Base-by-base conservation (phyloP, 1,140 invertebrate genomes). In the Leptinotarsa texana region DNA sequence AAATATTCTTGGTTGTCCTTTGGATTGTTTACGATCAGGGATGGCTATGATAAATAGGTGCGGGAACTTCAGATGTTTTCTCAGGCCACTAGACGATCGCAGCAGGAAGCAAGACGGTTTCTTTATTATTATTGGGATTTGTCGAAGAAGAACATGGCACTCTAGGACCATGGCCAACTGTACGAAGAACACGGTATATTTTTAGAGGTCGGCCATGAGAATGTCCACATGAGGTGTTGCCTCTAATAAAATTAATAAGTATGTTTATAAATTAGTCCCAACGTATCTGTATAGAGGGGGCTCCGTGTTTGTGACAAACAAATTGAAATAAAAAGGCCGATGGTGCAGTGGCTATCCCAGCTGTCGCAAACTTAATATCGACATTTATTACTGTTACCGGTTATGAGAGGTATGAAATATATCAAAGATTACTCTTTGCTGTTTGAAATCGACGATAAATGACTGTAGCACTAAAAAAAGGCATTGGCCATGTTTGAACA, bases 81-180 rank as follows among this genome's bases (percentile, higher is more conserved):
- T 72, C 74, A 75, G 66, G 74, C 69, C 74, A 63, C 63, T 75
- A 71, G 69, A 71, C 69, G 69, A 48, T 65, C 74, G 63, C 74
- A 42, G 69, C 74, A 70, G 67, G 74, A 68, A 70, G 63, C 63
- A 70, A 69, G 74, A 75, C 69, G 74, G 70, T 75, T 75, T 75
- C 74, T 75, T 75, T 75, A 75, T 75, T 75, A 75, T 75, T 75
- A 75, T 75, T 75, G 74, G 74, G 72, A 72, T 75, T 75, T 72
- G 74, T 75, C 74, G 74, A 75, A 72, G 74, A 61, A 33, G 69
- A 71, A 71, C 69, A 71, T 62, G 69, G 69, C 69, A 71, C 57
- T 42, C 69, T 71, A 61, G 51, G 51, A 71, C 69, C 69, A 68
- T 33, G 66, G 42, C 66, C 66, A 68, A 42, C 33, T 2, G 51